Base-by-base conservation (phyloP, 2,113 vertebrate species). In the Rhinogobius similis region DNA sequence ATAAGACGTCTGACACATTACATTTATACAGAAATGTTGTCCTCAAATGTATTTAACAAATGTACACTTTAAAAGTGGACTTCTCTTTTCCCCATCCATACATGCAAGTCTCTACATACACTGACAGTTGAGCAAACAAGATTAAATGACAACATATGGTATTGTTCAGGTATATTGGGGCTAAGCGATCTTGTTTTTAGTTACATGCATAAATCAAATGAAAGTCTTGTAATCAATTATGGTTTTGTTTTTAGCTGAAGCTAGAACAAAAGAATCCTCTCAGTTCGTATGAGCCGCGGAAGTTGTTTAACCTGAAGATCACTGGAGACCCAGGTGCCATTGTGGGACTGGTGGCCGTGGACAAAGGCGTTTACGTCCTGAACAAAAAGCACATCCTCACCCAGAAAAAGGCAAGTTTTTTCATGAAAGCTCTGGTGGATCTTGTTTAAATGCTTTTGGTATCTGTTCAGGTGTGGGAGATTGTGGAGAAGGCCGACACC, bases 311-410 rank as follows among this genome's bases (percentile, higher is more conserved):
- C 24, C 46, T 90, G 23, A 84, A 70, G 38, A 69, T 94, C 27
- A 93, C 85, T 1, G 93, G 94, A 43, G 92, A 93, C 21, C 77
- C 93, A 10, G 84, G 43, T 0, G 91, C 94, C 63, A 83, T 48
- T 6, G 92, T 94, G 44, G 89, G 90, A 52, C 79, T 95, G 63
- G 85, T 94, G 16, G 93, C 92, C 1, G 90, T 95, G 55, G 93
- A 95, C 75, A 94, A 94, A 79, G 93, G 89, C 0, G 86, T 95
- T 41, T 93, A 90, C 12, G 82, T 89, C 23, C 82, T 95, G 32
- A 94, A 92, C 82, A 93, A 92, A 81, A 88, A 93, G 79, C 79
- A 91, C 74, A 89, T 87, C 38, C 87, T 95, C 64, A 94, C 92
- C 6, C 94, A 94, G 84, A 90, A 85, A 65, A 94, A 94, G 92